Evolutionary conservation across 2,797 vertebrate species (phyloP), one percentile per base, ranked within the genome.

Genomic region (Tamandua tetradactyla): DNA sequence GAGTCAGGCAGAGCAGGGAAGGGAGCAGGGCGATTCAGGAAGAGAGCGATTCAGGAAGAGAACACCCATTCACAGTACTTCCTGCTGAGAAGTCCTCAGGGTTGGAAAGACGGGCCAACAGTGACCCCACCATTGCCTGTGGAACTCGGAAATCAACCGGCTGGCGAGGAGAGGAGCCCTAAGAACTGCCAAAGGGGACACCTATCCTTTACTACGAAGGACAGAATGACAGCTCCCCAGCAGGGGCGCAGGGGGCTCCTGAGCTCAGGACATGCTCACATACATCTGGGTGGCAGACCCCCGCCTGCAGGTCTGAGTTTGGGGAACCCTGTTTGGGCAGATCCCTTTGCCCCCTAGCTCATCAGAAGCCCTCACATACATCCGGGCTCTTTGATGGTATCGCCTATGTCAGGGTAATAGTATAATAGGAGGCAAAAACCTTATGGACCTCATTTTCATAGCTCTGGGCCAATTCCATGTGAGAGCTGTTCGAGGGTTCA

Each of bases 41-140:
- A 47, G 44, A 7, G 44, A 47, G 9, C 4, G 2, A 40, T 7
- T 23, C 30, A 30, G 0, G 20, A 7, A 47, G 44, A 7, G 44
- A 47, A 11, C 44, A 47, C 44, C 17, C 35, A 4, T 3, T 55
- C 52, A 55, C 0, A 2, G 44, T 9, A 32, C 27, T 0, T 11
- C 8, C 4, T 25, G 3, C 35, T 9, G 15, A 69, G 57, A 17
- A 11, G 9, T 18, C 25, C 49, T 23, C n/a, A 49, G 11, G 4
- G 27, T 25, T 57, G 35, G 57, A 79, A 88, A 64, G 49, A 76
- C 15, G 18, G 15, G 4, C 12, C 30, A 9, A 9, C 12, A 0
- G 23, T 66, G 10, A 72, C 7, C 42, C 14, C 22, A 52, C 1
- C 13, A 42, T 23, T 3, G 3, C n/a, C 5, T 3, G 18, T 18